Percentiles rank a stretch among this genome's conserved stretches.
phyloP scores from a whole-genome alignment of 2,113 vertebrate species.

The Manacus vitellinus region DNA sequence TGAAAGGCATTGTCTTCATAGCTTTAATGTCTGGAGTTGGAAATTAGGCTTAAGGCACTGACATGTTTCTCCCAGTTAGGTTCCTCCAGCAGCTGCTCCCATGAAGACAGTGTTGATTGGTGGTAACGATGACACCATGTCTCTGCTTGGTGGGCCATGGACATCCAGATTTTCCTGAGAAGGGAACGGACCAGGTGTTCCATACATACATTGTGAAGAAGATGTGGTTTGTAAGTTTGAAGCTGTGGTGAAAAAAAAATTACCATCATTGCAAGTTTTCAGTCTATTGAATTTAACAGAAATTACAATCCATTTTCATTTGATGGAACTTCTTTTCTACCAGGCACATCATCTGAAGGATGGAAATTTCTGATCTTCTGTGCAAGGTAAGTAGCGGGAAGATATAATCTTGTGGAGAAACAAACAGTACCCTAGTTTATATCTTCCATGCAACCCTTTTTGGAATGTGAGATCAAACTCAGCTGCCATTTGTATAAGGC shows the following conservation, averaged over 20 bases:
- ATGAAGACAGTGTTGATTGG: constrained; percentile 98
- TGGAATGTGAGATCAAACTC: neutral
- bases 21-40: neutral
- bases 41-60: neutral
- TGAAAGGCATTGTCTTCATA: neutral
- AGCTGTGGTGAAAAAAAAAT: constrained; percentile 64
- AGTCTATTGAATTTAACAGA: neutral
- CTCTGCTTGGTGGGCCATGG: constrained; percentile 73
- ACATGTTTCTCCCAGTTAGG: constrained; percentile 60
- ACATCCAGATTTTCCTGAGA: constrained; percentile 84
- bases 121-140: constrained; percentile 90
- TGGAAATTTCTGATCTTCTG: neutral
- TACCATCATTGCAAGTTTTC: neutral
- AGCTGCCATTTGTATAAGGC: neutral
- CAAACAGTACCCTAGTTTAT: neutral
- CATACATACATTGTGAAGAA: constrained; percentile 93
- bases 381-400: neutral
- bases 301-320: neutral
- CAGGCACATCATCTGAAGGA: neutral
- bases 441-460: neutral
- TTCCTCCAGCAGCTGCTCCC: constrained; percentile 85
- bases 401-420: neutral
- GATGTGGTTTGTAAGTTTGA: constrained; percentile 78
- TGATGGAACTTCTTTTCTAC: neutral
- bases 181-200: constrained; percentile 78